Percentiles rank a stretch among this genome's conserved stretches.
Conservation (phyloP, 2,797 vertebrate species). For the Scarus forsteni region DNA sequence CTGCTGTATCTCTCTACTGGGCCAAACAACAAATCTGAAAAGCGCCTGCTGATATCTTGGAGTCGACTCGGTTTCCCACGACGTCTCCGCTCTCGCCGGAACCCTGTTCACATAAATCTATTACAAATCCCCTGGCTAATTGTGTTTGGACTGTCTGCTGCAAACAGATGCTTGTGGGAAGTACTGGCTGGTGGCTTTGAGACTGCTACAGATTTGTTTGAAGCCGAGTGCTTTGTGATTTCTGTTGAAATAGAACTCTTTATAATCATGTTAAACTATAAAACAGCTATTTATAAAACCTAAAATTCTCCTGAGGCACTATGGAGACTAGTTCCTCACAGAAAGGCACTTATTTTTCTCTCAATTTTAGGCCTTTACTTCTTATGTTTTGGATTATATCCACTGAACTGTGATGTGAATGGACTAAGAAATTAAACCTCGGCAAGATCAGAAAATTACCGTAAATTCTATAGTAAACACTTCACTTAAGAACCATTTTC, state of each 20-base stretch:
- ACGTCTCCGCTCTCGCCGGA: constrained; percentile 26
- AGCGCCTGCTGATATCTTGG: constrained; percentile 21
- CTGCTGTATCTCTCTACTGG: constrained; percentile 9
- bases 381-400: neutral
- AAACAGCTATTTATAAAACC: neutral
- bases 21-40: constrained; percentile 5
- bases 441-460: neutral
- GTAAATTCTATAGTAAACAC: too few relatives aligned
- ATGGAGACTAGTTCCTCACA: neutral
- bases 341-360: neutral
- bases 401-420: neutral
- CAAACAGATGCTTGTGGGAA: constrained; percentile 41
- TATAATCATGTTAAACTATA: constrained; percentile 3
- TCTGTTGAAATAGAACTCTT: constrained; percentile 2
- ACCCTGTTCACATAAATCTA: constrained; percentile 39
- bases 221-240: constrained; percentile 11
- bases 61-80: constrained; percentile 19
- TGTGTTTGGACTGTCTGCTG: constrained; percentile 37
- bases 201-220: constrained; percentile 11
- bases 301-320: neutral
- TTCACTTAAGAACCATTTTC: too few relatives aligned
- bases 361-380: neutral
- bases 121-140: constrained; percentile 42
- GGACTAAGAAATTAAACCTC: neutral
- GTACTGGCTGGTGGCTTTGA: constrained; percentile 20